phyloP scores from a whole-genome alignment of 2,888 invertebrate genomes.

The Mellilla xanthometata region DNA sequence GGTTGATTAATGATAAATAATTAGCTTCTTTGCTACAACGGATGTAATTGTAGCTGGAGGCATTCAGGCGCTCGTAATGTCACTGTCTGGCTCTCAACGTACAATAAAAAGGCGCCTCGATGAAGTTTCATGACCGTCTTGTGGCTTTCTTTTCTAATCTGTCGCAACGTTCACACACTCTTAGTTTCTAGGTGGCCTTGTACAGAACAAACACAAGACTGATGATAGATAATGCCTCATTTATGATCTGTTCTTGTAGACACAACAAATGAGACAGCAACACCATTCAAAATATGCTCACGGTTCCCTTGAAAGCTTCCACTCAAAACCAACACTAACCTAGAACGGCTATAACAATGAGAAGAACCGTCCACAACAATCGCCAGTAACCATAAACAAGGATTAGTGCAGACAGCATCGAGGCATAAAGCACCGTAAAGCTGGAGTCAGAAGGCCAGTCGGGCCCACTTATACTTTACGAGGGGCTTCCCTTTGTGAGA shows the following conservation, averaged over 20 bases:
- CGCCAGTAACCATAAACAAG: slow-evolving; percentile 54
- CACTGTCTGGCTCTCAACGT: slow-evolving; percentile 3
- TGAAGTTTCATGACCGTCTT: too few relatives aligned
- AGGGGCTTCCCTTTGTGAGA: slow-evolving; percentile 60
- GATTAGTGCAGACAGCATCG: slow-evolving; percentile 41
- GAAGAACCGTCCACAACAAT: slow-evolving; percentile 36
- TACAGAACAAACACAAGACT: too few relatives aligned
- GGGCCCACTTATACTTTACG: slow-evolving; percentile 59
- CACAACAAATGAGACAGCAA: too few relatives aligned
- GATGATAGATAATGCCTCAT: too few relatives aligned
- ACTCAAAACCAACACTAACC: slow-evolving; percentile 21
- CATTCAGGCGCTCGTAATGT: background rate
- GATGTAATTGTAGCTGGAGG: background rate
- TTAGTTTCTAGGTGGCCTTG: too few relatives aligned
- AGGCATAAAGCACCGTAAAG: slow-evolving; percentile 16
- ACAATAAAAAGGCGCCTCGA: slow-evolving; percentile 8
- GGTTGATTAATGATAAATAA: too few relatives aligned
- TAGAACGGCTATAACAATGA: slow-evolving; percentile 23
- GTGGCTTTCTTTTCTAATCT: too few relatives aligned
- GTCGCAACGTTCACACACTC: too few relatives aligned
- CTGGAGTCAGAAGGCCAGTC: slow-evolving; percentile 39
- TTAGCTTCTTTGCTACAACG: background rate
- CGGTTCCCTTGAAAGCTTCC: too few relatives aligned
- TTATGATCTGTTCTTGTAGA: too few relatives aligned
- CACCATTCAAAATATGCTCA: too few relatives aligned